These are phyloP conservation scores for Cariama cristata DNA, from an alignment of 2,113 vertebrate species.

Conservation along the genomic window DNA sequence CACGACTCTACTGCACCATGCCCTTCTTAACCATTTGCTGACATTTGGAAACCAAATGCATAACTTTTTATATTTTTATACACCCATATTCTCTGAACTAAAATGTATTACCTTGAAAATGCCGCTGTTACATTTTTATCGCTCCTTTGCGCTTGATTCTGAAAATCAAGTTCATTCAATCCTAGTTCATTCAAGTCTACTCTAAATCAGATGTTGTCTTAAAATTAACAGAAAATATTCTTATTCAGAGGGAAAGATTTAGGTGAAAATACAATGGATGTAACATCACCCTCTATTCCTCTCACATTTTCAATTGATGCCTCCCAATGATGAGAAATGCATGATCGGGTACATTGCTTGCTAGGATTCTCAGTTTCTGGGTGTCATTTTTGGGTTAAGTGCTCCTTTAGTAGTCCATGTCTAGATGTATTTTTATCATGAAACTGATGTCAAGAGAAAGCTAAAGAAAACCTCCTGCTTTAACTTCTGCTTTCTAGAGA, in stretches of 20 bases:
- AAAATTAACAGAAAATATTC: background rate
- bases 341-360: accelerated
- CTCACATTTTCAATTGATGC: background rate
- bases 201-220: background rate
- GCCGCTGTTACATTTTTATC: background rate
- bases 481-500: background rate
- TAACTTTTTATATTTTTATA: background rate
- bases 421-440: background rate
- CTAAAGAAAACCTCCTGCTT: background rate
- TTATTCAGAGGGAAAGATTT: background rate
- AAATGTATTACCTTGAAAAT: background rate
- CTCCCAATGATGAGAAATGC: background rate
- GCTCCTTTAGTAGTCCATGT: background rate
- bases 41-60: background rate
- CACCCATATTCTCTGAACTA: background rate
- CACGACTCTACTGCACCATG: background rate
- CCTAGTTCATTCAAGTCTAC: background rate
- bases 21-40: background rate
- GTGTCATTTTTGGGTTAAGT: background rate
- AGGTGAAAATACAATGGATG: background rate
- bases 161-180: too few species aligned
- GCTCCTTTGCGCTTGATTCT: background rate
- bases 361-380: background rate
- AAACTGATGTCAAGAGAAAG: background rate
- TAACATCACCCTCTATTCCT: background rate